Percentiles rank a stretch among this genome's conserved stretches.
Conservation (phyloP, 2,888 invertebrate genomes). For the Conchocele bisecta region DNA sequence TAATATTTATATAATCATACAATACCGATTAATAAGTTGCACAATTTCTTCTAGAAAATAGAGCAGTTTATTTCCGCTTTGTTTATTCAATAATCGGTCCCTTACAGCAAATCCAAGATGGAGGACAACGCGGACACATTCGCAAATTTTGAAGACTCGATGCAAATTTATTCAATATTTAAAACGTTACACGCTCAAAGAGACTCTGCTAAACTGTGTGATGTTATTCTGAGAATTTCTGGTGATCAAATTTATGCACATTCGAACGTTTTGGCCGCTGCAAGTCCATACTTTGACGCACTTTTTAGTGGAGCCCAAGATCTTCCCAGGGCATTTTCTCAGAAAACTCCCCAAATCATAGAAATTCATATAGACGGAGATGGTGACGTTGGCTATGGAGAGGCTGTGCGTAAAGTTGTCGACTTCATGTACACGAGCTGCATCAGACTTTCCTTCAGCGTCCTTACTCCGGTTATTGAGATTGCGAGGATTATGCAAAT, state of each 20-base stretch:
- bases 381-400: conserved; percentile 70
- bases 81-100: not conserved
- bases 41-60: not conserved
- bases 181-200: conserved; percentile 72
- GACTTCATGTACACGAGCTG: conserved; percentile 80
- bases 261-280: conserved; percentile 80
- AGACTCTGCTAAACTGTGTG: conserved; percentile 75
- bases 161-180: conserved; percentile 56
- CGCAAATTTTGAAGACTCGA: conserved; percentile 58
- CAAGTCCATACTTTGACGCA: conserved; percentile 79
- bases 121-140: conserved; percentile 43
- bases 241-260: conserved; percentile 78
- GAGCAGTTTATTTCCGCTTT: too few relatives aligned
- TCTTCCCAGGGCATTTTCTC: conserved; percentile 78
- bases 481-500: conserved; percentile 81
- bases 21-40: not conserved
- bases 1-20: not conserved
- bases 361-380: conserved; percentile 80
- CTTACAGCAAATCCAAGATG: conserved; percentile 67
- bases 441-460: conserved; percentile 63
- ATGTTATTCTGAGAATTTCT: conserved; percentile 79
- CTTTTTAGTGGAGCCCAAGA: conserved; percentile 76
- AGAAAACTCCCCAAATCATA: conserved; percentile 79
- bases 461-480: conserved; percentile 72
- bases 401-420: conserved; percentile 76